phyloP scores from a whole-genome alignment of 2,113 vertebrate species.

The Elachura formosa region DNA sequence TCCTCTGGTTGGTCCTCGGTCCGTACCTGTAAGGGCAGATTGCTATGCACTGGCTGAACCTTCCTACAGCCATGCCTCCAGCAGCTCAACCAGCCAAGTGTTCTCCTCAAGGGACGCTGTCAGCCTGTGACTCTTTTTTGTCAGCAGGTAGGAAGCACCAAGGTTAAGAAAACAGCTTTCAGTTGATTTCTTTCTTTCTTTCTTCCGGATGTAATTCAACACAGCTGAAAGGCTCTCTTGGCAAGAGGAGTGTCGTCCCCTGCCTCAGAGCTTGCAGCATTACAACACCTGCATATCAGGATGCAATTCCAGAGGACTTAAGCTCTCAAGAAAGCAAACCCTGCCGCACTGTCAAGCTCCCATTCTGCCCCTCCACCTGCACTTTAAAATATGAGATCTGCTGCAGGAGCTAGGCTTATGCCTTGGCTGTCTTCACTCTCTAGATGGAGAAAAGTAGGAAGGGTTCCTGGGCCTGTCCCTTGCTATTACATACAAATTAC shows the following conservation, averaged over 20 bases:
- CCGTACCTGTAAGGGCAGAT: neutral
- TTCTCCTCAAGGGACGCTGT: neutral
- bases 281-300: neutral
- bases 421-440: neutral
- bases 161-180: neutral
- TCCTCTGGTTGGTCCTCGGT: neutral
- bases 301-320: neutral
- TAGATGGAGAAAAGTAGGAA: neutral
- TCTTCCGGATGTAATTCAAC: neutral
- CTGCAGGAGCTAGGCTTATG: neutral
- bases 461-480: neutral
- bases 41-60: neutral
- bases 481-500: neutral
- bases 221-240: neutral
- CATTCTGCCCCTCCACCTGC: neutral
- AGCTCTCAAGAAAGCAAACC: neutral
- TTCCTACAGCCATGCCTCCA: neutral
- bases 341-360: neutral
- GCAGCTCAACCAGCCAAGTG: neutral
- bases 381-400: neutral
- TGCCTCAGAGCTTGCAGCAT: neutral
- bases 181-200: neutral
- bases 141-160: neutral
- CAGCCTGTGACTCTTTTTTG: fast-evolving
- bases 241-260: neutral